Conservation (phyloP, 1,140 invertebrate genomes). For the Lysiphlebus fabarum region DNA sequence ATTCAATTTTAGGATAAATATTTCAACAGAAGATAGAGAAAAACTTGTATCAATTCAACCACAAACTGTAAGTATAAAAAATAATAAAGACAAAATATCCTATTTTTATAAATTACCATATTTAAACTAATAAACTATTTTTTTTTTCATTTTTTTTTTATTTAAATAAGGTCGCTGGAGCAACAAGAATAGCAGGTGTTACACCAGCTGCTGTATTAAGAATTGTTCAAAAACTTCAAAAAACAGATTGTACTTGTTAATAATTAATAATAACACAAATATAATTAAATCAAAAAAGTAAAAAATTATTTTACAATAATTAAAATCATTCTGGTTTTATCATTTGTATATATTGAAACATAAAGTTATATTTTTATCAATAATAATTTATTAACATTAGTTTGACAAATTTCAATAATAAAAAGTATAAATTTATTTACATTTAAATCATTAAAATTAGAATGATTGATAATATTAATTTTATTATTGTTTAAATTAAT, state of each 20-base stretch:
- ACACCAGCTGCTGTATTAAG: constrained; percentile 69
- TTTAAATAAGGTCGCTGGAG: constrained; percentile 68
- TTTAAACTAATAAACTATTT: too few species aligned
- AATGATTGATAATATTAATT: too few species aligned
- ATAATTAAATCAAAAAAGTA: constrained; percentile 20
- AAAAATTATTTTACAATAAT: constrained; percentile 43
- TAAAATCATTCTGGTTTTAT: constrained; percentile 33
- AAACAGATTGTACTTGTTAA: constrained; percentile 24
- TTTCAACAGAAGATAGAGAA: constrained; percentile 66
- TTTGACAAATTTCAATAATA: too few species aligned
- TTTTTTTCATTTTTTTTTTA: constrained; percentile 24
- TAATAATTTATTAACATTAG: too few species aligned
- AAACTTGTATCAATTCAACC: constrained; percentile 68
- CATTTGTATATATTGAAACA: too few species aligned
- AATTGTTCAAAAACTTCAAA: constrained; percentile 54
- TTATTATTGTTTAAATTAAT: too few species aligned
- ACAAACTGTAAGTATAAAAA: constrained; percentile 65
- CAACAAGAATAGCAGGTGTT: constrained; percentile 75
- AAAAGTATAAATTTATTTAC: too few species aligned
- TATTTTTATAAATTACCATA: constrained; percentile 13
- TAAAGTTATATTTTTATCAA: too few species aligned
- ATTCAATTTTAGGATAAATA: constrained; percentile 41
- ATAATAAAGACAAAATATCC: constrained; percentile 5
- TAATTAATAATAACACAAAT: too few species aligned
- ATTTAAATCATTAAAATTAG: too few species aligned